Evolutionary conservation across 2,113 vertebrate genomes (phyloP).

Genomic region (Hemibagrus wyckioides): DNA sequence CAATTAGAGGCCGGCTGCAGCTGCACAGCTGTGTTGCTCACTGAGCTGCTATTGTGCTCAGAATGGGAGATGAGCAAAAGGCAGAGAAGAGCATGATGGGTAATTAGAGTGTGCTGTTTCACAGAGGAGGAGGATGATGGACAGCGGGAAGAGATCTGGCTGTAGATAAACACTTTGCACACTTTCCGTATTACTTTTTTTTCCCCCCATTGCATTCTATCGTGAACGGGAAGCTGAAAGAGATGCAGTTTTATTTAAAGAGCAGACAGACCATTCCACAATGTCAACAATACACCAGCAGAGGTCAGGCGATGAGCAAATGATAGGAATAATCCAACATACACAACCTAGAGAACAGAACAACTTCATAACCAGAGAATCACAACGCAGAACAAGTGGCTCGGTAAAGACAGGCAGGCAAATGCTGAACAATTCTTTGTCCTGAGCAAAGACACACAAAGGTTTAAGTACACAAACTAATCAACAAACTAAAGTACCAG

Average conservation of each 20-base stretch:
- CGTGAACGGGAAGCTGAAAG: too few species aligned
- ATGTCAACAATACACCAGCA: too few species aligned
- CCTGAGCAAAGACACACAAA: not conserved
- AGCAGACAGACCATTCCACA: too few species aligned
- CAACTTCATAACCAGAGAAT: not conserved
- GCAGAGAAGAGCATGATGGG: constrained; percentile 36
- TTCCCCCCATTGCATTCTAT: too few species aligned
- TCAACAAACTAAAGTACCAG: not conserved
- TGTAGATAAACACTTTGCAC: not conserved
- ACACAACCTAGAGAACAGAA: not conserved
- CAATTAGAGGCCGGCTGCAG: constrained; percentile 61
- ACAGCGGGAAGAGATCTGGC: not conserved
- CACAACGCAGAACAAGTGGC: too few species aligned
- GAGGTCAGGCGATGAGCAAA: too few species aligned
- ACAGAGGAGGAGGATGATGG: not conserved
- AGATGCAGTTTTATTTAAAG: too few species aligned
- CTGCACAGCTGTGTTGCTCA: constrained; percentile 55
- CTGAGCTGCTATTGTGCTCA: constrained; percentile 34
- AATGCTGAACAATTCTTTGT: not conserved
- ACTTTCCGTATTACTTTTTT: too few species aligned
- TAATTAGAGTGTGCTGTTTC: constrained; percentile 33
- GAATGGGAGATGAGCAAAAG: constrained; percentile 32
- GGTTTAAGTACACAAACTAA: not conserved
- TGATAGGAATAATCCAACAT: too few species aligned
- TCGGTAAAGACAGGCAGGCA: not conserved